A percentile compares a stretch with the other conserved stretches of the same genome.
Conservation (phyloP, 64 coral and sea anemone species). For the Trachythela sp. region DNA sequence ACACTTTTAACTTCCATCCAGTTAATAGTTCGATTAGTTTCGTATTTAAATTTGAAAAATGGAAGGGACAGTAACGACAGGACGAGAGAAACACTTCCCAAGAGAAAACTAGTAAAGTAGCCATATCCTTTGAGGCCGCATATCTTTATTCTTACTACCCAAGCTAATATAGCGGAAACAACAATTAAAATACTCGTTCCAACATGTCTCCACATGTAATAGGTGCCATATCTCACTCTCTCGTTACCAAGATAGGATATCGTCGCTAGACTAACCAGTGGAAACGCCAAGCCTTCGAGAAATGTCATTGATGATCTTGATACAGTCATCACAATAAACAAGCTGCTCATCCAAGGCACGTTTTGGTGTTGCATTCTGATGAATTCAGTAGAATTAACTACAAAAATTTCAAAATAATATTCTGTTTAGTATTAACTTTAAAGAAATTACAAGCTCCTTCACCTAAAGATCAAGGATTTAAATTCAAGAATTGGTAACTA, state of each 20-base stretch:
- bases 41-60: not conserved
- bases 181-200: not conserved
- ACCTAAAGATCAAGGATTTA: too few relatives aligned
- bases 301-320: not conserved
- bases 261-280: not conserved
- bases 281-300: not conserved
- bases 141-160: not conserved
- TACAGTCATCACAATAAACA: too few relatives aligned
- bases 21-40: not conserved
- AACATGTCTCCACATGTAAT: not conserved
- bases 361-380: too few relatives aligned
- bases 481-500: too few relatives aligned
- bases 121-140: not conserved
- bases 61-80: not conserved
- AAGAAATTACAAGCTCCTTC: too few relatives aligned
- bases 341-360: too few relatives aligned
- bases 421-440: too few relatives aligned
- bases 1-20: not conserved
- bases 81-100: not conserved
- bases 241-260: not conserved
- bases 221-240: not conserved
- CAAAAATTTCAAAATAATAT: too few relatives aligned
- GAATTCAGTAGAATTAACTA: too few relatives aligned
- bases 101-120: too few relatives aligned
- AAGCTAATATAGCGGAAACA: not conserved